phyloP scores from a whole-genome alignment of 2,797 vertebrate genomes.

The Gorsachius magnificus region DNA sequence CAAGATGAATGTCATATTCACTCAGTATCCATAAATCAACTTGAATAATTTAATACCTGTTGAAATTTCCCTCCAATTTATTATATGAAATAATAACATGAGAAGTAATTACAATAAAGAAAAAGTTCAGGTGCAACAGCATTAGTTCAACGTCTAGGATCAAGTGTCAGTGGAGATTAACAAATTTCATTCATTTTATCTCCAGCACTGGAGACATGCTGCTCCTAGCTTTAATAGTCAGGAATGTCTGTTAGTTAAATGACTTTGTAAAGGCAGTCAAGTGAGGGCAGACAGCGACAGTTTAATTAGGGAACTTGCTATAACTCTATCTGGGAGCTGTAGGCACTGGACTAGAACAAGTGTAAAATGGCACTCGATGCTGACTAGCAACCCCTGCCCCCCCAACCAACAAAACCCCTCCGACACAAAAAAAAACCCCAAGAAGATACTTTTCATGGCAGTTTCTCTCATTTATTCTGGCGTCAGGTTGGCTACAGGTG shows the following conservation, averaged over 20 bases:
- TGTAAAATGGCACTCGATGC: conserved; percentile 52
- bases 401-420: not conserved
- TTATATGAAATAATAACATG: conserved; percentile 77
- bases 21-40: conserved; percentile 68
- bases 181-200: conserved; percentile 78
- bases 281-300: conserved; percentile 77
- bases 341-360: conserved; percentile 76
- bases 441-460: conserved; percentile 70
- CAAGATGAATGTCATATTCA: conserved; percentile 68
- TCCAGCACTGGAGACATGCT: conserved; percentile 69
- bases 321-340: conserved; percentile 77
- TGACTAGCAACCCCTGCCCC: conserved; percentile 13
- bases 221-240: conserved; percentile 72
- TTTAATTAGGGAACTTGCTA: conserved; percentile 80
- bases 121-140: conserved; percentile 75
- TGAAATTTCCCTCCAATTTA: conserved; percentile 77
- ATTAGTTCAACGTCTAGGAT: conserved; percentile 73
- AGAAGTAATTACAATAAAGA: conserved; percentile 77
- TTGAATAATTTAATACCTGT: conserved; percentile 77
- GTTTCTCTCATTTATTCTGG: conserved; percentile 76
- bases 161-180: conserved; percentile 73
- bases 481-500: conserved; percentile 84
- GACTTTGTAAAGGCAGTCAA: conserved; percentile 76
- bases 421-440: not conserved
- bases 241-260: conserved; percentile 80